phyloP scores from a whole-genome alignment of 1,140 invertebrate species.

The Aphelenchoides avenae region DNA sequence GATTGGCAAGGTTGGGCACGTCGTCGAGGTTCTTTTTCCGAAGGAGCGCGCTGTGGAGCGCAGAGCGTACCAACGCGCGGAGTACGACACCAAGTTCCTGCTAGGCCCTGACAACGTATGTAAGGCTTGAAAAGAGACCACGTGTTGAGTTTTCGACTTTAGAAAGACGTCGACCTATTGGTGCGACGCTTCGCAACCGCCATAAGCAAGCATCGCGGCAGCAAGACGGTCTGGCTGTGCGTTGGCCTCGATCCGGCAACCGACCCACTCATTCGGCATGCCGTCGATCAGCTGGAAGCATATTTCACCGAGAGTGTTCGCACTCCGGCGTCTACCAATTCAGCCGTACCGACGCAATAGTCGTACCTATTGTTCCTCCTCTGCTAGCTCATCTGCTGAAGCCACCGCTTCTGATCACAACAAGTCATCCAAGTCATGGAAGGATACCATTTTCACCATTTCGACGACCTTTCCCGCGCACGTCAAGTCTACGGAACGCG shows the following conservation, averaged over 20 bases:
- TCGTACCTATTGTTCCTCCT: slow-evolving; percentile 1
- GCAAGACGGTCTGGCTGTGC: slow-evolving; percentile 8
- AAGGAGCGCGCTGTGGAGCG: neutral
- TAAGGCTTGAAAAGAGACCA: neutral
- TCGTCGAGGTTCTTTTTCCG: slow-evolving; percentile 20
- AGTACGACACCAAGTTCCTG: slow-evolving; percentile 24
- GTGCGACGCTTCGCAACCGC: slow-evolving; percentile 14
- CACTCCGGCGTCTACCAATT: too few species aligned
- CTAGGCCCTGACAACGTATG: slow-evolving; percentile 23
- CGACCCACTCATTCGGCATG: too few species aligned
- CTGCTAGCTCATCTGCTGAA: neutral
- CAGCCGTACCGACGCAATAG: slow-evolving; percentile 16
- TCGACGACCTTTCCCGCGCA: slow-evolving; percentile 69
- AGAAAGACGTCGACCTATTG: slow-evolving; percentile 14
- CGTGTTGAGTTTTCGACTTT: too few species aligned
- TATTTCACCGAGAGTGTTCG: slow-evolving; percentile 11
- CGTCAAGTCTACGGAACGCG: slow-evolving; percentile 64
- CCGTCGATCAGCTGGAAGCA: slow-evolving; percentile 7
- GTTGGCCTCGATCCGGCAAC: slow-evolving; percentile 15
- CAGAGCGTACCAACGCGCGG: slow-evolving; percentile 11
- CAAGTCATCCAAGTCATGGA: slow-evolving; percentile 12
- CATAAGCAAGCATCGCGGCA: slow-evolving; percentile 1
- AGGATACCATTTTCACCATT: slow-evolving; percentile 68
- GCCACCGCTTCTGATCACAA: slow-evolving; percentile 1
- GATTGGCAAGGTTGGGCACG: slow-evolving; percentile 22